phyloP scores from a whole-genome alignment of 2,888 invertebrate species.

The Nasonia oneida region DNA sequence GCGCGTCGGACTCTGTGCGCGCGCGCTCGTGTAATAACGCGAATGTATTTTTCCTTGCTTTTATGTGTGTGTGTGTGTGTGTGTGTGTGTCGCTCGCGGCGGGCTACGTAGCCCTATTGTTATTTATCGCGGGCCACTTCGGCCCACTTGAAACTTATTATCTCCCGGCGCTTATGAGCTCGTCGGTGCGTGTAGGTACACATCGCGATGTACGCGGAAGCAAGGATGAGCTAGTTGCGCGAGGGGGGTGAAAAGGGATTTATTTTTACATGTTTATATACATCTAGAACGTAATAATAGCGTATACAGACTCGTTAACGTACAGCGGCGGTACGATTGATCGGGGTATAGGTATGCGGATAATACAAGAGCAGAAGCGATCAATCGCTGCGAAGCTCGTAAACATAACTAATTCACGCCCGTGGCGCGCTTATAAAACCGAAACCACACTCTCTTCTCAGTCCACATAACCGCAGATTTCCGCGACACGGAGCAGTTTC shows the following conservation, averaged over 20 bases:
- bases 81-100: neutral
- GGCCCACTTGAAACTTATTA: conserved; percentile 52
- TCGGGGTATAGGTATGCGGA: neutral
- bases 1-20: conserved; percentile 17
- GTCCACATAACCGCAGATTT: neutral
- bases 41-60: conserved; percentile 31
- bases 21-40: conserved; percentile 6
- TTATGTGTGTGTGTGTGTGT: neutral
- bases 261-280: too few relatives aligned
- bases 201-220: neutral
- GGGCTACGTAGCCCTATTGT: neutral
- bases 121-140: conserved; percentile 52
- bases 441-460: neutral
- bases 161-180: neutral
- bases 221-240: neutral
- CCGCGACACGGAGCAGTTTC: neutral
- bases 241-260: neutral
- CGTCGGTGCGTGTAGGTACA: neutral
- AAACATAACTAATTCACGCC: neutral
- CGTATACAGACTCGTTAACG: too few relatives aligned
- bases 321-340: too few relatives aligned
- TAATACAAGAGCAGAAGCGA: neutral
- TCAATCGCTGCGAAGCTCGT: conserved; percentile 1
- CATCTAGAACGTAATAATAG: too few relatives aligned
- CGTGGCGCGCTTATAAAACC: neutral